A percentile compares a stretch with the other conserved stretches of the same genome.
These are phyloP conservation scores for Fragum fragum DNA, from an alignment of 2,888 invertebrate species.

Conservation along the genomic window DNA sequence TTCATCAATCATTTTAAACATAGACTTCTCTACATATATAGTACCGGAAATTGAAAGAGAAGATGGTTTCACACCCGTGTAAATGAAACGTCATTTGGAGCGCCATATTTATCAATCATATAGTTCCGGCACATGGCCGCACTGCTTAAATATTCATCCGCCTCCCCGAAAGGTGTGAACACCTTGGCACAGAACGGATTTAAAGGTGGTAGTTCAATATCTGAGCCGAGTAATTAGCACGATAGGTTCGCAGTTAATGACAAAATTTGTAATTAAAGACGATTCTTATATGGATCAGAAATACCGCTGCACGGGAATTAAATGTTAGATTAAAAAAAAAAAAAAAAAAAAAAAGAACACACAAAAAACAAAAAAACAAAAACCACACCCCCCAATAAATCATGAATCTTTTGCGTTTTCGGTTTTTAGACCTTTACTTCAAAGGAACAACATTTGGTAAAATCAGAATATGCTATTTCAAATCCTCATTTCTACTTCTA, in stretches of 20 bases:
- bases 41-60: conserved; percentile 2
- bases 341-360: no score
- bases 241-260: not conserved
- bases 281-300: not conserved
- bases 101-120: conserved; percentile 30
- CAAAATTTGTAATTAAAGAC: not conserved
- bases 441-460: no score
- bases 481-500: no score
- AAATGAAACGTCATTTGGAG: conserved; percentile 23
- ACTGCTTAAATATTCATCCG: conserved; percentile 23
- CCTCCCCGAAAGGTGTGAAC: not conserved
- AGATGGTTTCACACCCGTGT: conserved; percentile 19
- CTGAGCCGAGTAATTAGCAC: conserved; percentile 4
- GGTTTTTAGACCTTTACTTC: no score
- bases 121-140: conserved; percentile 19
- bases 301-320: no score
- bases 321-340: no score
- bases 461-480: no score
- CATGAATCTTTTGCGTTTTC: no score
- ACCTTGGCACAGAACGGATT: not conserved
- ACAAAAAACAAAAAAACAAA: no score
- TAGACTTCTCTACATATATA: not conserved
- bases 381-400: no score
- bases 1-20: conserved; percentile 11
- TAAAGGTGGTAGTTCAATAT: not conserved